Evolutionary conservation across 2,797 vertebrate genomes (phyloP).

Genomic region (Pipistrellus kuhlii): DNA sequence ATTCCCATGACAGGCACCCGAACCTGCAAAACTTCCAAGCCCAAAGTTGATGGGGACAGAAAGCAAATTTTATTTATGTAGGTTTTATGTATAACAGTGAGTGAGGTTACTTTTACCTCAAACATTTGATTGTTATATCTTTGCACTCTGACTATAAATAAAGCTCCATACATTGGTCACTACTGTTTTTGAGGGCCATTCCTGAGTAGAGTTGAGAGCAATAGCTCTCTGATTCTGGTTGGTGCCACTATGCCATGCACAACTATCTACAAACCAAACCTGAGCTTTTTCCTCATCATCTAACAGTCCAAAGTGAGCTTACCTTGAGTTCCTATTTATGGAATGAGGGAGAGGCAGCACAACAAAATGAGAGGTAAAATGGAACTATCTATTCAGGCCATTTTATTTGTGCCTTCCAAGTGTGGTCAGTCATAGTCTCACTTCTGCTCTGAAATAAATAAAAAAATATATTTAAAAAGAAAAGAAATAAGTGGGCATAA

Average conservation of each 20-base stretch:
- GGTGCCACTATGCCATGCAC: not conserved
- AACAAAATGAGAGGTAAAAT: not conserved
- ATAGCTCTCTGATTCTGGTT: not conserved
- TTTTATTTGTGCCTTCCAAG: conserved; percentile 29
- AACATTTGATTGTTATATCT: not conserved
- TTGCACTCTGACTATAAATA: not conserved
- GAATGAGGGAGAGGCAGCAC: not conserved
- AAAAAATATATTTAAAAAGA: no score
- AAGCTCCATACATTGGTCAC: not conserved
- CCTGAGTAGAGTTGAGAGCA: not conserved
- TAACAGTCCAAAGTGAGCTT: not conserved
- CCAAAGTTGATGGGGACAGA: not conserved
- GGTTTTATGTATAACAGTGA: not conserved
- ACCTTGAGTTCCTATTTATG: not conserved
- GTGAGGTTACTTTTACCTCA: not conserved
- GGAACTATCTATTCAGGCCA: not conserved
- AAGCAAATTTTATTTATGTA: not conserved
- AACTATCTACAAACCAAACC: not conserved
- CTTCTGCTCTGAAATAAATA: not conserved
- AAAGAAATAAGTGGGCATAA: not conserved
- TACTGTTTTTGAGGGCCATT: not conserved
- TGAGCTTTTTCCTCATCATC: not conserved
- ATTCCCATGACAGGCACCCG: not conserved
- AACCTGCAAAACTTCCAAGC: not conserved
- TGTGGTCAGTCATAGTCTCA: not conserved